These are phyloP conservation scores for Paratrypauchen microcephalus DNA, from an alignment of 2,797 vertebrate species.

Conservation along the genomic window DNA sequence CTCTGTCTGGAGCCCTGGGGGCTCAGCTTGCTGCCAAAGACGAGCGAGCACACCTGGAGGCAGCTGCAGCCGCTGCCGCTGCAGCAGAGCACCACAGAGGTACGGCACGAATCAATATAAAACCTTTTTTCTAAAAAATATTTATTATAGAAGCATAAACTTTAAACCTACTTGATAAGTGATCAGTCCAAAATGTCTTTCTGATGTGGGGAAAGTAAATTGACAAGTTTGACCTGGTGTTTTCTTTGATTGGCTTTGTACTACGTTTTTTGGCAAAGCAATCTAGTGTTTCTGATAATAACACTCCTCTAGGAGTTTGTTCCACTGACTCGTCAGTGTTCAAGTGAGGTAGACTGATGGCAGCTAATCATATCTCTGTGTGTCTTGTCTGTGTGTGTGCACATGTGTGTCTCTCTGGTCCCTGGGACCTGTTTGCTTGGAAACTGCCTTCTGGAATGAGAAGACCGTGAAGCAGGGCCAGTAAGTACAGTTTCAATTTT, in stretches of 20 bases:
- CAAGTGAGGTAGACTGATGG: constrained; percentile 38
- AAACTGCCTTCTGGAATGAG: constrained; percentile 55
- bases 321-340: constrained; percentile 47
- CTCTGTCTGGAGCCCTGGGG: constrained; percentile 85
- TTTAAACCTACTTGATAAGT: constrained; percentile 7
- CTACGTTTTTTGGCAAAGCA: constrained; percentile 29
- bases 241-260: constrained; percentile 40
- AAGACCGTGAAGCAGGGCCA: constrained; percentile 89
- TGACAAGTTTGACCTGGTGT: constrained; percentile 22
- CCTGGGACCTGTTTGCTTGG: constrained; percentile 13
- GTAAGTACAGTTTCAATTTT: constrained; percentile 75
- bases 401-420: not conserved
- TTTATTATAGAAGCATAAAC: constrained; percentile 11
- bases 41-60: constrained; percentile 82
- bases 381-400: not conserved
- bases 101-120: constrained; percentile 38
- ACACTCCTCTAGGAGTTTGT: constrained; percentile 39
- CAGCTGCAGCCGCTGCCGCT: constrained; percentile 54
- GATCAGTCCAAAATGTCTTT: not conserved
- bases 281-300: constrained; percentile 39
- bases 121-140: not conserved
- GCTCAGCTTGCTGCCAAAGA: constrained; percentile 87
- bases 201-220: constrained; percentile 29
- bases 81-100: constrained; percentile 85
- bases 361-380: constrained; percentile 48